These are phyloP conservation scores for Manis javanica DNA, from an alignment of 2,797 vertebrate genomes.

Conservation along the genomic window DNA sequence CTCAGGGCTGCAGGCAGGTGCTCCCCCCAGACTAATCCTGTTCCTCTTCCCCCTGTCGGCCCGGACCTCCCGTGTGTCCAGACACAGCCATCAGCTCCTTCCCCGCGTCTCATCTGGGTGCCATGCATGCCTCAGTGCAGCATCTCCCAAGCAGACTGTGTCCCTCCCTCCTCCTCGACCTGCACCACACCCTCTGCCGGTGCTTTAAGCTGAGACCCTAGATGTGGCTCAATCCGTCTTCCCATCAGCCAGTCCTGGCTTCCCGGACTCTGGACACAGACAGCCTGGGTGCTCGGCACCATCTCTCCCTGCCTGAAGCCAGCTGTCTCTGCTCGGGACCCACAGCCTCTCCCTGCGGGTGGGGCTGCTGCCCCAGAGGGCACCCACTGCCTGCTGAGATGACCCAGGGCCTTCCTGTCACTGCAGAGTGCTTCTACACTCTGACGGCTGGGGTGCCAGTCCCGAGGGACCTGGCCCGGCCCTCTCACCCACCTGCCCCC, in stretches of 20 bases:
- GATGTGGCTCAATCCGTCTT: not conserved
- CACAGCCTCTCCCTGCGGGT: not conserved
- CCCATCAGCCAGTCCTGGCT: not conserved
- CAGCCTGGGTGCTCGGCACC: not conserved
- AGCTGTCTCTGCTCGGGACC: not conserved
- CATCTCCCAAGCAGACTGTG: not conserved
- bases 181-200: not conserved
- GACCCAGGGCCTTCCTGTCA: not conserved
- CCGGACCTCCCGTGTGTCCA: not conserved
- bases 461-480: not conserved
- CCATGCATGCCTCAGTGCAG: not conserved
- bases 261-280: too few species aligned
- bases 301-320: not conserved
- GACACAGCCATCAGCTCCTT: not conserved
- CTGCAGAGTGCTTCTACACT: not conserved
- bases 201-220: not conserved
- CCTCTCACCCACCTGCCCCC: not conserved
- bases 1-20: not conserved
- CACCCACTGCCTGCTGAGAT: not conserved
- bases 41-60: too few species aligned
- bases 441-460: too few species aligned
- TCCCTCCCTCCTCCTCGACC: not conserved
- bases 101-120: rapidly evolving
- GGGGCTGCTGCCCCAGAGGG: too few species aligned
- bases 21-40: too few species aligned